These are phyloP conservation scores for Crax fasciolata DNA, from an alignment of 2,797 vertebrate genomes.

Conservation along the genomic window DNA sequence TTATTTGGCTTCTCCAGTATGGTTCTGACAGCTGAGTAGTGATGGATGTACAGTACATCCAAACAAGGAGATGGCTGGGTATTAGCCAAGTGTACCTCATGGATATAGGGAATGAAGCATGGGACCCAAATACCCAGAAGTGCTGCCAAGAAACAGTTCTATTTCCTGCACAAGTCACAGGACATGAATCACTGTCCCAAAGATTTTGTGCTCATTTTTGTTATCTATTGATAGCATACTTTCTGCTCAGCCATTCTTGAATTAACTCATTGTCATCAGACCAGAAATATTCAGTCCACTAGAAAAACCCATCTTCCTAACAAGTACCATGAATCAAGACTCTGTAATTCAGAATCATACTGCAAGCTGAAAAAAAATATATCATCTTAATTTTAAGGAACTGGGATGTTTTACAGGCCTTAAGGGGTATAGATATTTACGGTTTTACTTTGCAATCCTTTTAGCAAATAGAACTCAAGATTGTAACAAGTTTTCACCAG, in stretches of 20 bases:
- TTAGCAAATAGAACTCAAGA: background rate
- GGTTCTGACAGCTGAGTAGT: background rate
- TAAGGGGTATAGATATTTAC: background rate
- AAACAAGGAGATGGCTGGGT: background rate
- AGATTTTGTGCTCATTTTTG: background rate
- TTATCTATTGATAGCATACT: background rate
- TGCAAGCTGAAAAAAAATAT: background rate
- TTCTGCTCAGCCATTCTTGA: background rate
- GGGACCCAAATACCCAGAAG: background rate
- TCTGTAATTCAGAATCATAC: background rate
- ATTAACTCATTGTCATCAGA: background rate
- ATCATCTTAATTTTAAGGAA: background rate
- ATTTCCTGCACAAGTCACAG: background rate
- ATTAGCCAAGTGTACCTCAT: background rate
- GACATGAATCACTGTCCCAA: background rate
- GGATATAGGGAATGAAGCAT: background rate
- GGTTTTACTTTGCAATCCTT: background rate
- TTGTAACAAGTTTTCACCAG: background rate
- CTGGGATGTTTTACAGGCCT: background rate
- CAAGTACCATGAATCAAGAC: background rate
- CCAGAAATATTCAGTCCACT: background rate
- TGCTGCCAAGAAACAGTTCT: background rate
- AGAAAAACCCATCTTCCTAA: constrained; percentile 9
- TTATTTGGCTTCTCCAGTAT: background rate
- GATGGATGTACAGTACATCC: background rate